phyloP scores from a whole-genome alignment of 2,113 vertebrate genomes.

The Ophiodon elongatus region DNA sequence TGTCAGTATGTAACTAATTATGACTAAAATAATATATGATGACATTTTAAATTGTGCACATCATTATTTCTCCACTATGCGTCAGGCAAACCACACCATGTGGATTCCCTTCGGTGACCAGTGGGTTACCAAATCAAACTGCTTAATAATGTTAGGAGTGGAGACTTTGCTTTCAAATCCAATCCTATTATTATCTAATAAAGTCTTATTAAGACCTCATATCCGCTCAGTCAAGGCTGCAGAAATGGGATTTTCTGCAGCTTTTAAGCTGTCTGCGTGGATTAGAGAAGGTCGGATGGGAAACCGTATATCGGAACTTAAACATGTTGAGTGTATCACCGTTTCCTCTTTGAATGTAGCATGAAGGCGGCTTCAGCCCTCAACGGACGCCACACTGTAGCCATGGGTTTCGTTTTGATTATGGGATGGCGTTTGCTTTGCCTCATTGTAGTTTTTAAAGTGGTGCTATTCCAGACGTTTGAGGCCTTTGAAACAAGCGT shows the following conservation, averaged over 20 bases:
- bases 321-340: no score
- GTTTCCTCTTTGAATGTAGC: no score
- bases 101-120: no score
- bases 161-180: constrained; percentile 5
- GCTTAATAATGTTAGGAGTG: no score
- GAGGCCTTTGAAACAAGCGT: constrained; percentile 16
- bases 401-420: not conserved
- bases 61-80: not conserved
- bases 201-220: no score
- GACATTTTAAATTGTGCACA: not conserved
- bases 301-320: no score
- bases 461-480: constrained; percentile 33
- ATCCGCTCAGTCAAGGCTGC: no score
- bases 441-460: not conserved
- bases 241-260: no score
- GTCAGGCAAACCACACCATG: not conserved
- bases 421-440: not conserved
- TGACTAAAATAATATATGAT: not conserved
- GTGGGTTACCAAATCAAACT: no score
- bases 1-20: not conserved
- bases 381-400: constrained; percentile 21
- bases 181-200: not conserved
- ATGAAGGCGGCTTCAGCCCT: not conserved
- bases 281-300: no score
- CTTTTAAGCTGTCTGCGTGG: no score